Conservation (phyloP, 2,888 invertebrate genomes). For the Peribatodes rhomboidaria region DNA sequence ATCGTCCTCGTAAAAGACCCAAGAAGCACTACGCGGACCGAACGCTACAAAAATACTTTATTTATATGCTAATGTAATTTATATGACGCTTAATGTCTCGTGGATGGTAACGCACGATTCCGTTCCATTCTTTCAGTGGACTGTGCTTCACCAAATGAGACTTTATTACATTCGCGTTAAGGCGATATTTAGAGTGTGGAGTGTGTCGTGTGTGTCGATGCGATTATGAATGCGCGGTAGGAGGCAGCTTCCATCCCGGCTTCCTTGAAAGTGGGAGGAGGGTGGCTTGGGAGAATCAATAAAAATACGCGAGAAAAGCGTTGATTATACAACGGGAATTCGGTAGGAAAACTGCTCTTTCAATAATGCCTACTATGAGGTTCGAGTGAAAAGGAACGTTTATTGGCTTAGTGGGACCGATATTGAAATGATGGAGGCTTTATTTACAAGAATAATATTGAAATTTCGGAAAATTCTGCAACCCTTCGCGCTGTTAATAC, state of each 20-base stretch:
- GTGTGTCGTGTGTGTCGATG: slow-evolving; percentile 79
- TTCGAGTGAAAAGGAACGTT: slow-evolving; percentile 65
- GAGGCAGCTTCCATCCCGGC: slow-evolving; percentile 83
- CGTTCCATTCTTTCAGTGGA: slow-evolving; percentile 75
- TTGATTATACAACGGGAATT: slow-evolving; percentile 84
- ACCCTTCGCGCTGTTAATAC: not conserved
- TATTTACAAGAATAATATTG: slow-evolving; percentile 43
- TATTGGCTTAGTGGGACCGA: slow-evolving; percentile 56
- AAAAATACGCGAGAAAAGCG: slow-evolving; percentile 86
- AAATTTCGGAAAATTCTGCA: slow-evolving; percentile 26
- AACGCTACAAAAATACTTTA: slow-evolving; percentile 85
- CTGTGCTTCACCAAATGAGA: slow-evolving; percentile 53
- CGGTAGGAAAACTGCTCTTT: slow-evolving; percentile 74
- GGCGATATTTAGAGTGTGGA: slow-evolving; percentile 65
- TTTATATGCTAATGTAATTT: slow-evolving; percentile 87
- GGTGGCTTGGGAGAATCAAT: slow-evolving; percentile 81
- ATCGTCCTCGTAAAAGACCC: slow-evolving; percentile 81
- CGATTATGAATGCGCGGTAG: slow-evolving; percentile 86
- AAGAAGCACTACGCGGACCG: slow-evolving; percentile 73
- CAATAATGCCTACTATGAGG: slow-evolving; percentile 68
- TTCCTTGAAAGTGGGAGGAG: slow-evolving; percentile 71
- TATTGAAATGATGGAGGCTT: slow-evolving; percentile 54
- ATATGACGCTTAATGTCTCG: slow-evolving; percentile 86
- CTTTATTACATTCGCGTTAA: slow-evolving; percentile 65
- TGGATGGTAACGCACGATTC: slow-evolving; percentile 86